Base-by-base conservation (phyloP, 1,140 invertebrate species). In the Drosophila lacertosa region DNA sequence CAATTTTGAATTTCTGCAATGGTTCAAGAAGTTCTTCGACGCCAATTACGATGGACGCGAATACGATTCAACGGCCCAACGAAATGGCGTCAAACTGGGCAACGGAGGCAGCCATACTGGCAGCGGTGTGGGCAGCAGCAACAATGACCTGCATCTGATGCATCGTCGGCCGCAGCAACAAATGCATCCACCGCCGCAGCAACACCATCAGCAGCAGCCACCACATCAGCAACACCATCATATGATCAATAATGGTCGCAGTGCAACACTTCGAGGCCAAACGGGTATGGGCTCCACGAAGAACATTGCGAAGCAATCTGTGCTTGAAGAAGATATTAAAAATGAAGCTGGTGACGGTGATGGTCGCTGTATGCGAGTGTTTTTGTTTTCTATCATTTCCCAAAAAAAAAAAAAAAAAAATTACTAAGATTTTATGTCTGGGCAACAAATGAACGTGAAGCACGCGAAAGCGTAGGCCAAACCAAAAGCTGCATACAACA, bases 11-110 rank as follows among this genome's bases (percentile, higher is more conserved):
- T 99, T 99, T 94, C 95, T 99, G 70, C 99, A 99, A 94, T 99
- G 99, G 99, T 99, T 99, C 93, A 99, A 99, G 94, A 99, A 99
- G 91, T 99, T 99, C 93, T 99, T 99, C 93, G 98, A 99, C 94
- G 98, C 98, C 47, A 99, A 99, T 93, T 99, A 99, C 93, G 97
- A 99, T 91, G 98, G 98, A 55, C 94, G 96, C 74, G 96, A 97
- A 60, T 99, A 99, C 92, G 96, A 99, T 92, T 96, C 97, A 37
- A 92, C 96, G 50, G 96, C 96, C 71, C 97, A 96, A 37, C 94
- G 99, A 65, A 94, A 95, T 69, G 95, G 95, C 54, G 93, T 97
- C 72, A 92, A 93, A 48, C 90, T 97, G 70, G 96, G 95, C 86
- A 93, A 92, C 45, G 93, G 73, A 51, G 68, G 73, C 51, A 86